Percentiles rank a stretch among this genome's conserved stretches.
Evolutionary conservation across 2,113 vertebrate genomes (phyloP).

Genomic region (Junco hyemalis): DNA sequence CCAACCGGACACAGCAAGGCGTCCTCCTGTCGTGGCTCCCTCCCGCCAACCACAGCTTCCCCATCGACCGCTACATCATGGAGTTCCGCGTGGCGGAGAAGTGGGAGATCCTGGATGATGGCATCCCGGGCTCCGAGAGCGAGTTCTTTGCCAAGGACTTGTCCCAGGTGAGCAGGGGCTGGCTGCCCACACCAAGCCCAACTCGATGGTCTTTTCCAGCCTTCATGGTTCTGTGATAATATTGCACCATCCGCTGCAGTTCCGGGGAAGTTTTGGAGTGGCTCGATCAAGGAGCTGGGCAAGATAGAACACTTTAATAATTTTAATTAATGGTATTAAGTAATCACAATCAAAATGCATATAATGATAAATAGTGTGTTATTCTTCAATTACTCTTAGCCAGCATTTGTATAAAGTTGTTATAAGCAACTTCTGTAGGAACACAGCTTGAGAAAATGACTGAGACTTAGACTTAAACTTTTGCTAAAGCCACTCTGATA

Average conservation of each 20-base stretch:
- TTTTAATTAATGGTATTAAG: neutral
- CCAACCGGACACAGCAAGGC: slow-evolving; percentile 98
- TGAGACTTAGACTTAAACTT: neutral
- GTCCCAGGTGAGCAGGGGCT: slow-evolving; percentile 81
- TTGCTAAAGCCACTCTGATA: neutral
- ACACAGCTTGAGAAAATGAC: neutral
- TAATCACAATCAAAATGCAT: neutral
- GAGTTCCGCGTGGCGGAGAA: slow-evolving; percentile 93
- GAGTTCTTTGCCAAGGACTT: slow-evolving; percentile 97
- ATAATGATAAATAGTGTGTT: neutral
- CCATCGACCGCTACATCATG: slow-evolving; percentile 94
- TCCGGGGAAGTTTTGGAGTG: neutral
- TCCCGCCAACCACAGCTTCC: slow-evolving; percentile 95
- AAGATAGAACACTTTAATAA: too few species aligned
- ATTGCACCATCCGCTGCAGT: neutral
- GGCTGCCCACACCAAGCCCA: fast-evolving
- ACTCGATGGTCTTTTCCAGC: fast-evolving
- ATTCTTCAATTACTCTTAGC: neutral
- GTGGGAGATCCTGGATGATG: slow-evolving; percentile 94
- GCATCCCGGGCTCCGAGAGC: slow-evolving; percentile 86
- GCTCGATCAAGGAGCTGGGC: neutral
- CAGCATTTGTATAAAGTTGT: neutral
- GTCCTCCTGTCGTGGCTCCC: slow-evolving; percentile 98
- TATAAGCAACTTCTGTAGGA: neutral
- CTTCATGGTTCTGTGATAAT: neutral